Base-by-base conservation (phyloP, 2,113 vertebrate species). In the Dicaeum eximium region DNA sequence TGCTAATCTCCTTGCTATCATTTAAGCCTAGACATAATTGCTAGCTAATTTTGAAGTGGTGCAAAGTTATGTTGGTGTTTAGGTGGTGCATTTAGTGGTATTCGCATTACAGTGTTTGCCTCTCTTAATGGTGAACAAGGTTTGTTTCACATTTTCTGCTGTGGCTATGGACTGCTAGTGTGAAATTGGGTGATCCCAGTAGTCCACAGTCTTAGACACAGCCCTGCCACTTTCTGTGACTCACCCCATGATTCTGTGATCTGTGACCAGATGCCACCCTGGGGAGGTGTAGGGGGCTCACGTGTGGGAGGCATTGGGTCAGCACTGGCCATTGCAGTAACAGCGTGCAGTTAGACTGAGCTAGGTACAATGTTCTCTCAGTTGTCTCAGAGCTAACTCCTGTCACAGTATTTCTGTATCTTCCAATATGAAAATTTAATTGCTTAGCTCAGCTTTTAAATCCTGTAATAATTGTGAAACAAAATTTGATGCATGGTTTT, bases 121-220 rank as follows among this genome's bases (percentile, higher is more conserved):
- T 40, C n/a, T 86, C 30, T 56, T 56, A 14, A 2, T 33, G 33
- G 18, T 56, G 27, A 47, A 10, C 30, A 22, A 1, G 2, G 18
- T 44, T 62, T 75, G 23, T 42, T 81, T 38, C 23, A 7, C 10
- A 17, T 58, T 8, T 17, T 18, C 6, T 69, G 20, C n/a, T 81
- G 33, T 71, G 73, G 54, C 57, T 51, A 6, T 51, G 38, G 33
- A 33, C 16, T 79, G 21, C 44, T 56, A 1, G 10, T 54, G 30
- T 57, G 38, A 70, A 58, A n/a, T 56, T 15, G 13, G 40, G 44
- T 81, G 75, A 51, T 38, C 35, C 27, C 0, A 0, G 0, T 10
- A 24, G 30, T 57, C 50, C 31, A 13, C 11, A 31, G 53, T 15
- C 19, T 61, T 51, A 40, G 27, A 24, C 40, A 19, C 8, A 47